A percentile compares a stretch with the other conserved stretches of the same genome.
These are phyloP conservation scores for Colius striatus DNA, from an alignment of 2,113 vertebrate genomes.

Conservation along the genomic window DNA sequence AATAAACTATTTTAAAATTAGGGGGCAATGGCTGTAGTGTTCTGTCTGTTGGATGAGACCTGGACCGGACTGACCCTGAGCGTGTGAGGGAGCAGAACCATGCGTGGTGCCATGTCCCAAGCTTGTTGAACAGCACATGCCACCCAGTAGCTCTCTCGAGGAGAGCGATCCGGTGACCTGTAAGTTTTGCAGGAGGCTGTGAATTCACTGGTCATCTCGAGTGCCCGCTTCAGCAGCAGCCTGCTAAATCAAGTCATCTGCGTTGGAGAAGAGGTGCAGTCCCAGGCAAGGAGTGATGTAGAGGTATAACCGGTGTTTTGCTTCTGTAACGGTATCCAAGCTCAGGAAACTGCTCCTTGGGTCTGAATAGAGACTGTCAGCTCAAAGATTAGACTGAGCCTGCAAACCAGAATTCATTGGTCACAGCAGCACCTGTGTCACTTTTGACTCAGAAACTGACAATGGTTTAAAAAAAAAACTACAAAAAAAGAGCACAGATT, in stretches of 20 bases:
- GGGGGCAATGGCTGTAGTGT: background rate
- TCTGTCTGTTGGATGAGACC: background rate
- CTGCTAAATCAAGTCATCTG: background rate
- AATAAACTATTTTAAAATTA: slow-evolving; percentile 97
- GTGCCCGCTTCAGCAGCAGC: background rate
- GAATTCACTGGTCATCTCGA: background rate
- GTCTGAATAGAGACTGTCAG: background rate
- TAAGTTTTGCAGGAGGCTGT: background rate
- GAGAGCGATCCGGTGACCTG: rapidly evolving
- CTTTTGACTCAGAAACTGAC: background rate
- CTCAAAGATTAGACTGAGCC: background rate
- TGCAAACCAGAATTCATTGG: background rate
- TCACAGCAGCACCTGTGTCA: background rate
- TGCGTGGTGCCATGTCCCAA: background rate
- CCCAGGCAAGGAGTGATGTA: background rate
- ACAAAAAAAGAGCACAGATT: background rate
- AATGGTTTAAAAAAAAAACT: background rate
- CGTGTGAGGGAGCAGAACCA: background rate
- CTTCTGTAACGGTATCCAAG: background rate
- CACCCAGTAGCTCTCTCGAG: background rate
- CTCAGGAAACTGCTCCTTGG: background rate
- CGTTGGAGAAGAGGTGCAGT: background rate
- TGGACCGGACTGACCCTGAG: background rate
- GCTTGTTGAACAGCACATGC: background rate
- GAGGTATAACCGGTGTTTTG: background rate